Base-by-base conservation (phyloP, 2,797 vertebrate genomes). In the Remorina albescens region DNA sequence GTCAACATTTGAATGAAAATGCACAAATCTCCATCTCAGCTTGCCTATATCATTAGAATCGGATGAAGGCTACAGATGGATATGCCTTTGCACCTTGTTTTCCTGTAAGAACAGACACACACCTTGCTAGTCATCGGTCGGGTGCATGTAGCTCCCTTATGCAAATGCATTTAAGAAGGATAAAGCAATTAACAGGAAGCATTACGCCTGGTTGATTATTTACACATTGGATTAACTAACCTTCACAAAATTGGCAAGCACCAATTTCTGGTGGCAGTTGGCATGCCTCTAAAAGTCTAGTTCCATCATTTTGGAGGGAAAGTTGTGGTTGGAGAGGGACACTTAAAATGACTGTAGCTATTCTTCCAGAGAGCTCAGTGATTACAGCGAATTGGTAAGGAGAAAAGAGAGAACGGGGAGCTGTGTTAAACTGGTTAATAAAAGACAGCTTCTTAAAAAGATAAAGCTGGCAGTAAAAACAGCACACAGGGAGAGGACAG, bases 121-220 rank as follows among this genome's bases (percentile, higher is more conserved):
- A 84, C 80, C 74, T 81, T 66, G 71, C 58, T 78, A 82, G 76
- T 54, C 82, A 88, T 76, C 78, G 83, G 74, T 6, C 54, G 47
- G 85, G 59, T 65, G 59, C 16, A 4, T 10, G 70, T 68, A 51
- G 50, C 44, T 57, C 51, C 41, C 74, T 82, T 47, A 75, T 83
- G 66, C 59, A 81, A 85, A 80, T 60, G 11, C 39, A 8, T 80
- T 91, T 78, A 74, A 67, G 71, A 80, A 42, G 53, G 61, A 74
- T 81, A 62, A 67, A 64, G 85, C 84, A 88, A 88, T 86, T 90
- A 87, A 81, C 53, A 57, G 49, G 64, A 34, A 78, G 74, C 75
- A 71, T 84, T 81, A 84, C 49, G 53, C 65, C 76, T 60, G 81
- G 30, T 58, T 86, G 81, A 89, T 89, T 88, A 85, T 88, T 89